Base-by-base conservation (phyloP, 2,797 vertebrate species). In the Clamator glandarius region DNA sequence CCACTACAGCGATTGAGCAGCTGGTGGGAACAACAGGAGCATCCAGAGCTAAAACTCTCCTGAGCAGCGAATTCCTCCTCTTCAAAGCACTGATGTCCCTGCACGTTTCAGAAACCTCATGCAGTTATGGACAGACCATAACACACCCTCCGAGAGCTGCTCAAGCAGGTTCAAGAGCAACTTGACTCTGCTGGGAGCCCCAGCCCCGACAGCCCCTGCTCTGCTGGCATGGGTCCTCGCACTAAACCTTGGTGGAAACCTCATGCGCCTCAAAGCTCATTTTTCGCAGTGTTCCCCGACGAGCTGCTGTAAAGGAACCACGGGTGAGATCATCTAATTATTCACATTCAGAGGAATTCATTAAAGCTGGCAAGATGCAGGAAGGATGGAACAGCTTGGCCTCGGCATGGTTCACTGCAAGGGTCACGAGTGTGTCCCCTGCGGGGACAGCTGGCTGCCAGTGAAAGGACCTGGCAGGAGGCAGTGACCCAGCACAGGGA, bases 351-450 rank as follows among this genome's bases (percentile, higher is more conserved):
- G 72, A 91, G 51, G 67, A 89, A 79, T 87, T 91, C 78, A 84
- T 91, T 89, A 89, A 72, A 84, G 89, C 75, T 72, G 67, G 89
- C 16, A 5, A 82, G 70, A 50, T 5, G 21, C 21, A 9, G 92
- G 68, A 92, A 63, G 59, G 68, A 63, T 48, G 69, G 68, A 92
- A 85, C 93, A 94, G 89, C 89, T 91, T 91, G 89, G 82, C 67
- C 78, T 2, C 0, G 1, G 58, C 70, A 95, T 0, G 3, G 87
- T 50, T 92, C 92, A 84, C 42, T 0, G 0, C 78, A 62, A 61
- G 58, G 77, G 36, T n/a, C 0, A 1, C 58, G 42, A 78, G 67
- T 2, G 0, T 39, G 62, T 68, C 25, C 81, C 76, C 86, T 36
- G 58, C 1, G 1, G 79, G 63, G 68, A 76, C 54, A 58, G 77